Evolutionary conservation across 2,113 vertebrate species (phyloP).

Genomic region (Phocoena phocoena): DNA sequence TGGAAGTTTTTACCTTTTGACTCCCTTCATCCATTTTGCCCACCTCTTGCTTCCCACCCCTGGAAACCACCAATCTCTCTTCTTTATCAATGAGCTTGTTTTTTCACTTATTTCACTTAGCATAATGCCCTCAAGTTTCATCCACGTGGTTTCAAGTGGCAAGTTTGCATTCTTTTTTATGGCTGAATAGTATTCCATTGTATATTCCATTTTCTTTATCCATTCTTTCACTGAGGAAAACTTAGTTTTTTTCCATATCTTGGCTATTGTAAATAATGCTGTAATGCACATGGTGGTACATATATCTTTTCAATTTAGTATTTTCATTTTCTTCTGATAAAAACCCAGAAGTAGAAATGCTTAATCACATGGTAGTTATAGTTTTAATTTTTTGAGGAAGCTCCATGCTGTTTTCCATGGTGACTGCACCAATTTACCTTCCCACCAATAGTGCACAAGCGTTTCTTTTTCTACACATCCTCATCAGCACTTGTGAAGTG

Average conservation of each 20-base stretch:
- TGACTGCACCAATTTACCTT: not conserved
- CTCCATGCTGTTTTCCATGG: not conserved
- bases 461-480: not conserved
- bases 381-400: not conserved
- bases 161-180: no score
- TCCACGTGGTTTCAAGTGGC: not conserved
- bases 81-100: not conserved
- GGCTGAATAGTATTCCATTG: not conserved
- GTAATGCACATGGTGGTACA: not conserved
- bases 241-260: not conserved
- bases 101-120: not conserved
- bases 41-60: not conserved
- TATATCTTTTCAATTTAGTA: not conserved
- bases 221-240: fast-evolving
- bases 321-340: not conserved
- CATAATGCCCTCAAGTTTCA: not conserved
- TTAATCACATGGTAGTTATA: fast-evolving
- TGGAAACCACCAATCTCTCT: fast-evolving
- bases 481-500: not conserved
- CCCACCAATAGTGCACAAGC: not conserved
- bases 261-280: not conserved
- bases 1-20: not conserved
- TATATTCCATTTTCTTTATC: not conserved
- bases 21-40: not conserved
- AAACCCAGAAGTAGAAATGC: not conserved